These are phyloP conservation scores for Arge pagana DNA, from an alignment of 2,888 invertebrate species.

Conservation along the genomic window DNA sequence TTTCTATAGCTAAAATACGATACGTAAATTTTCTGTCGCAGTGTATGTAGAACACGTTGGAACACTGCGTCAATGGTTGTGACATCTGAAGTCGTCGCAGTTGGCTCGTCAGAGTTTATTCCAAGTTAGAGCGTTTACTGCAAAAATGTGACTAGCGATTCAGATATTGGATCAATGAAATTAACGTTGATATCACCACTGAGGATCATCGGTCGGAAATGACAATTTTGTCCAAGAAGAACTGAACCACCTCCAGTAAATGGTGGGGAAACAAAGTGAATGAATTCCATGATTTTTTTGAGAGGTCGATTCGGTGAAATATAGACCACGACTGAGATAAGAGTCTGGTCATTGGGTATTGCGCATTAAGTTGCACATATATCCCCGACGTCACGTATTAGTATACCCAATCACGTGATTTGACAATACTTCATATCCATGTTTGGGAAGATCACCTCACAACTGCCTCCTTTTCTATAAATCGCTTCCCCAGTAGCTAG, in stretches of 20 bases:
- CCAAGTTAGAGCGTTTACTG: neutral
- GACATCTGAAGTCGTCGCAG: too few relatives aligned
- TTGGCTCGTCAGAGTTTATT: too few relatives aligned
- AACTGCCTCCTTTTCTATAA: neutral
- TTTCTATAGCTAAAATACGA: neutral
- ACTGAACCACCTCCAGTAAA: neutral
- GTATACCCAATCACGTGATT: neutral
- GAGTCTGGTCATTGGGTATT: neutral
- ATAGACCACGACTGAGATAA: neutral
- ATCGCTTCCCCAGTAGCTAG: neutral
- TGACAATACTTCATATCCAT: neutral
- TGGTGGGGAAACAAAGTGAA: neutral
- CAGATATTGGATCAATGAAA: neutral
- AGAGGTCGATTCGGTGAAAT: neutral
- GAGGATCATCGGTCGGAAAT: neutral
- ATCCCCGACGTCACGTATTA: neutral
- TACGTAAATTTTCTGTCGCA: neutral
- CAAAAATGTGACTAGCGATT: neutral
- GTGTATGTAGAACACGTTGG: too few relatives aligned
- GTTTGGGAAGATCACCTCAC: neutral
- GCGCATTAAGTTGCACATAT: neutral
- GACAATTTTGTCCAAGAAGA: neutral
- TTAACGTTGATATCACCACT: neutral
- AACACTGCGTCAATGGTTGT: too few relatives aligned
- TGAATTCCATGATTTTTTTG: neutral